These are phyloP conservation scores for Pseudorasbora parva DNA, from an alignment of 2,113 vertebrate genomes.

Conservation along the genomic window DNA sequence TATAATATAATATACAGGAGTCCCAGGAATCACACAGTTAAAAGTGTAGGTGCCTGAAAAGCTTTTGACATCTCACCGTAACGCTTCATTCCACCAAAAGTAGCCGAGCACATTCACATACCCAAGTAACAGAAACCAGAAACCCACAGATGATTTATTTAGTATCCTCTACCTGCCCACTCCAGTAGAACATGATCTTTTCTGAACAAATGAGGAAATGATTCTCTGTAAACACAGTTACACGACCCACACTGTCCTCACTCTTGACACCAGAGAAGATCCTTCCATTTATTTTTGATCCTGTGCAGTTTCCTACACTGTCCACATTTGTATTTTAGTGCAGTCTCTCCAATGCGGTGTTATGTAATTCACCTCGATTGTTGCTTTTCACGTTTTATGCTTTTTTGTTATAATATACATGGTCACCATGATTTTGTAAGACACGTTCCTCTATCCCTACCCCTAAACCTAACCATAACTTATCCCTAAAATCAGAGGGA, in stretches of 20 bases:
- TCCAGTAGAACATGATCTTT: conserved; percentile 21
- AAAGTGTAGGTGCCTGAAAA: background rate
- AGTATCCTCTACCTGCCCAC: conserved; percentile 39
- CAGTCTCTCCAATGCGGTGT: background rate
- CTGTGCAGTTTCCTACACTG: conserved; percentile 15
- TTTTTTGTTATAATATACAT: background rate
- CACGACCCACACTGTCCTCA: conserved; percentile 31
- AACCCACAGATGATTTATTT: conserved; percentile 48
- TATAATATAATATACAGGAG: background rate
- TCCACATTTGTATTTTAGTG: conserved; percentile 45
- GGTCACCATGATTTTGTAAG: too few relatives aligned
- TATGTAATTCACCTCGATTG: conserved; percentile 25
- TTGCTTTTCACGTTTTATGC: background rate
- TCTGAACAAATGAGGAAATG: conserved; percentile 37
- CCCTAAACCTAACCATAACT: too few relatives aligned
- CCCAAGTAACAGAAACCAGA: conserved; percentile 33
- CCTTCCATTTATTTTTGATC: conserved; percentile 8
- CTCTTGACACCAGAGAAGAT: conserved; percentile 23
- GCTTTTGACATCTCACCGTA: conserved; percentile 1
- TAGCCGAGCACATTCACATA: background rate
- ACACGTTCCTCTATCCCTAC: too few relatives aligned
- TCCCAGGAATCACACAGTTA: background rate
- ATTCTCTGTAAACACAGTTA: conserved; percentile 44
- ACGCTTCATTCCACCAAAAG: background rate
- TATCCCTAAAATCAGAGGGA: too few relatives aligned